phyloP scores from a whole-genome alignment of 2,797 vertebrate genomes.

The Simalia tracyae region DNA sequence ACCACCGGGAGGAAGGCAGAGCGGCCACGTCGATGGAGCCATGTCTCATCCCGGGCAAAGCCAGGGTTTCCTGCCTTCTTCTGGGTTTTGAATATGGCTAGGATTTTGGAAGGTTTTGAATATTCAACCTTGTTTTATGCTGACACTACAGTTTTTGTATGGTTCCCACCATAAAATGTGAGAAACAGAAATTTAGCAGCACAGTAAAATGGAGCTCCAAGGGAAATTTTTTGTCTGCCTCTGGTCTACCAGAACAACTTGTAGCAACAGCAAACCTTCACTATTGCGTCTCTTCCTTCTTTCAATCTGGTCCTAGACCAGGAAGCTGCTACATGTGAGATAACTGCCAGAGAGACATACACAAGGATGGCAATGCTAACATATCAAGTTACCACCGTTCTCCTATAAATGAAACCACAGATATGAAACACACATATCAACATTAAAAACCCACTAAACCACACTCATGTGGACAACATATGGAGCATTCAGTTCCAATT shows the following conservation, averaged over 20 bases:
- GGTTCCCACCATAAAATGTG: not conserved
- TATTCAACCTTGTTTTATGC: not conserved
- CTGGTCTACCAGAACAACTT: not conserved
- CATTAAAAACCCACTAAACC: not conserved
- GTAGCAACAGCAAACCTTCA: not conserved
- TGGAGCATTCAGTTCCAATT: slow-evolving; percentile 17
- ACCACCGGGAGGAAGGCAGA: no score
- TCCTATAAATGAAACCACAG: not conserved
- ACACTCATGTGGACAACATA: slow-evolving; percentile 2
- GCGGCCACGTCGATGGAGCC: no score
- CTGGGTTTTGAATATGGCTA: no score
- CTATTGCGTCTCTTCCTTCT: not conserved
- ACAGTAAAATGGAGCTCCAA: not conserved
- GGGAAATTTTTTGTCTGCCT: not conserved
- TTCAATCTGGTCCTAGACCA: not conserved
- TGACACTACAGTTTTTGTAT: not conserved
- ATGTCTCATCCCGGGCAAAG: no score
- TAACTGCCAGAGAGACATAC: not conserved
- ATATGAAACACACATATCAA: not conserved
- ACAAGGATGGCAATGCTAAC: not conserved
- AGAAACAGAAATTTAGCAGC: not conserved
- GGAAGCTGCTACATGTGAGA: not conserved
- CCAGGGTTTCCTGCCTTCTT: no score
- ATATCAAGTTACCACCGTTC: not conserved
- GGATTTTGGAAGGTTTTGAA: not conserved